Percentiles rank a stretch among this genome's conserved stretches.
Conservation (phyloP, 2,797 vertebrate species). For the Pangasius larnaudii region DNA sequence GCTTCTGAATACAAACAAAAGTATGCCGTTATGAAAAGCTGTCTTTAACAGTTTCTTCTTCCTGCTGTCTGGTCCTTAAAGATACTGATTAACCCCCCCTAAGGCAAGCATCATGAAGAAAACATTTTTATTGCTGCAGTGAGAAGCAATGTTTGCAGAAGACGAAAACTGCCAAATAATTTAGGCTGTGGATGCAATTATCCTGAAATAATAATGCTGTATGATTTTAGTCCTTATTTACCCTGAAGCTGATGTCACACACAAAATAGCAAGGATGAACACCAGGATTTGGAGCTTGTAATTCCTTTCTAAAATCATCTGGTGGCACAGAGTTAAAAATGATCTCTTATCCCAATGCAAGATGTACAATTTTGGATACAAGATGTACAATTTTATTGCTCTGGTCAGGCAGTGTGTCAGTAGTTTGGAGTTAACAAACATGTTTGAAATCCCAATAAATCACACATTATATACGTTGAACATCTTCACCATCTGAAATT, state of each 20-base stretch:
- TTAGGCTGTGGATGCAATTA: background rate
- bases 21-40: slow-evolving; percentile 37
- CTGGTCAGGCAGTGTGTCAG: background rate
- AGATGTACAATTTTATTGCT: background rate
- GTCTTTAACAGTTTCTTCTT: slow-evolving; percentile 22
- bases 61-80: slow-evolving; percentile 33
- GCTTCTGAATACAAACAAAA: slow-evolving; percentile 37
- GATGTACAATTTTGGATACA: background rate
- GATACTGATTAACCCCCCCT: background rate
- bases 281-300: background rate
- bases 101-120: background rate
- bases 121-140: background rate
- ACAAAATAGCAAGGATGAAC: background rate
- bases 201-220: background rate
- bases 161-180: background rate
- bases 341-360: background rate
- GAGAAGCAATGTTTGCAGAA: background rate
- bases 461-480: background rate
- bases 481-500: background rate
- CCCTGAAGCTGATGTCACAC: background rate
- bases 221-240: background rate
- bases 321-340: background rate
- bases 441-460: background rate
- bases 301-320: background rate
- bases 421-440: background rate